Percentiles rank a stretch among this genome's conserved stretches.
These are phyloP conservation scores for Cryptus viduatorius DNA, from an alignment of 2,888 invertebrate genomes.

Conservation along the genomic window DNA sequence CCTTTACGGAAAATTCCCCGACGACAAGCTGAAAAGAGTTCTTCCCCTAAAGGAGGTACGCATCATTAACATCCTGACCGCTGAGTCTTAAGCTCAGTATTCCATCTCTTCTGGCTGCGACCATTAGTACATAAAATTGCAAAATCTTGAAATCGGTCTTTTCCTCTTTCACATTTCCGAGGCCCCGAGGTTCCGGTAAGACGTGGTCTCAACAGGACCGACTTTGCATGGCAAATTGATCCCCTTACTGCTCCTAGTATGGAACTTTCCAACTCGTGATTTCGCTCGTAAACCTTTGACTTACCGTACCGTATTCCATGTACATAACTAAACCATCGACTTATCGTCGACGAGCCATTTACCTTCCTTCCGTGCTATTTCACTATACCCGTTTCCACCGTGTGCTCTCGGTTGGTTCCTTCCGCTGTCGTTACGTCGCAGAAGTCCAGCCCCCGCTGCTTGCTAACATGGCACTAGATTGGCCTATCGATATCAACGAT, in stretches of 20 bases:
- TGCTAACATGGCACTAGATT: constrained; percentile 16
- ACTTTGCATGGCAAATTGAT: constrained; percentile 66
- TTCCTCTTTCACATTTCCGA: constrained; percentile 8
- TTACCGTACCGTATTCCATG: constrained; percentile 61
- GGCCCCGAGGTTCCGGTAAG: constrained; percentile 28
- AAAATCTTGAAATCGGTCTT: constrained; percentile 20
- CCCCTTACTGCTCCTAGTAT: constrained; percentile 42
- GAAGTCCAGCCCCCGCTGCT: constrained; percentile 31
- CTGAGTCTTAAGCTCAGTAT: neutral
- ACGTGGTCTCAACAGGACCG: constrained; percentile 12
- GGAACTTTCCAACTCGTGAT: constrained; percentile 50
- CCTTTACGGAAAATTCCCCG: neutral
- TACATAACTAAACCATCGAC: constrained; percentile 41
- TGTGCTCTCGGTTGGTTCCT: neutral
- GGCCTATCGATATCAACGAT: constrained; percentile 71
- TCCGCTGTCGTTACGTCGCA: constrained; percentile 6
- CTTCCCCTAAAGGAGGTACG: neutral
- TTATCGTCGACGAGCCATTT: constrained; percentile 58
- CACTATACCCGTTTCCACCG: constrained; percentile 37
- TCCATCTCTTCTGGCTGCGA: neutral
- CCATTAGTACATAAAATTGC: neutral
- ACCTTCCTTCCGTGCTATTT: constrained; percentile 63
- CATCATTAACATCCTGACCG: neutral
- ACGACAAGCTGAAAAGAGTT: neutral
- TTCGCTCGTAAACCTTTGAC: constrained; percentile 62